These are phyloP conservation scores for Typhlichthys subterraneus DNA, from an alignment of 2,797 vertebrate genomes.

Conservation along the genomic window DNA sequence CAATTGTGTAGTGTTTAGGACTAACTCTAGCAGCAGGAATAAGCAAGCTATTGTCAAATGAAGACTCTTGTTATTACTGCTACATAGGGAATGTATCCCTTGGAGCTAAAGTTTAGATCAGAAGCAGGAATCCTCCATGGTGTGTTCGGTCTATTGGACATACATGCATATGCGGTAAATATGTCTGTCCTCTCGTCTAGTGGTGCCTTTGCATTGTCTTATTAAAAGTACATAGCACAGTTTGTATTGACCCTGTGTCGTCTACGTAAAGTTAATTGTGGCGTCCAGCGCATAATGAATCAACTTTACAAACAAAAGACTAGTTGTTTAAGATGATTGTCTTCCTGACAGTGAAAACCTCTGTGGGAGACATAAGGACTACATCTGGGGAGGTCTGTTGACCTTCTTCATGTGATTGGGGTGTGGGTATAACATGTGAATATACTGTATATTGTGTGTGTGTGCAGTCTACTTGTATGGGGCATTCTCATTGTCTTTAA, in stretches of 20 bases:
- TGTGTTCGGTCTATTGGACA: too few species aligned
- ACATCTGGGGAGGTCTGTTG: conserved; percentile 30
- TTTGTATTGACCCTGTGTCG: conserved; percentile 1
- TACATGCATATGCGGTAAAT: background rate
- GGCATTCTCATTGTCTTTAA: conserved; percentile 1
- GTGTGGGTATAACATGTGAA: conserved; percentile 5
- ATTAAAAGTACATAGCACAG: background rate
- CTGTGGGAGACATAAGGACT: conserved; percentile 18
- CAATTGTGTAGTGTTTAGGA: conserved; percentile 1
- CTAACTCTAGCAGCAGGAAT: conserved; percentile 1
- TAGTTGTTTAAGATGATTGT: conserved; percentile 1
- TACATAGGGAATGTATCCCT: too few species aligned
- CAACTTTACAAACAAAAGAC: background rate
- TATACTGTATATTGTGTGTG: conserved; percentile 23
- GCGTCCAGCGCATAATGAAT: conserved; percentile 42
- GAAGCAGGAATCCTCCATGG: too few species aligned
- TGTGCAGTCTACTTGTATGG: conserved; percentile 32
- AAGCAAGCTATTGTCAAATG: conserved; percentile 28
- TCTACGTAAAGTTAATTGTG: background rate
- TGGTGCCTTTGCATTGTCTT: background rate
- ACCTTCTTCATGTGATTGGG: conserved; percentile 77
- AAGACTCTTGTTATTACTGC: conserved; percentile 14
- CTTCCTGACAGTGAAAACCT: conserved; percentile 31
- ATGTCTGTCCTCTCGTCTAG: background rate
- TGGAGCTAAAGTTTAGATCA: too few species aligned